These are phyloP conservation scores for Osmerus eperlanus DNA, from an alignment of 2,113 vertebrate genomes.

Conservation along the genomic window DNA sequence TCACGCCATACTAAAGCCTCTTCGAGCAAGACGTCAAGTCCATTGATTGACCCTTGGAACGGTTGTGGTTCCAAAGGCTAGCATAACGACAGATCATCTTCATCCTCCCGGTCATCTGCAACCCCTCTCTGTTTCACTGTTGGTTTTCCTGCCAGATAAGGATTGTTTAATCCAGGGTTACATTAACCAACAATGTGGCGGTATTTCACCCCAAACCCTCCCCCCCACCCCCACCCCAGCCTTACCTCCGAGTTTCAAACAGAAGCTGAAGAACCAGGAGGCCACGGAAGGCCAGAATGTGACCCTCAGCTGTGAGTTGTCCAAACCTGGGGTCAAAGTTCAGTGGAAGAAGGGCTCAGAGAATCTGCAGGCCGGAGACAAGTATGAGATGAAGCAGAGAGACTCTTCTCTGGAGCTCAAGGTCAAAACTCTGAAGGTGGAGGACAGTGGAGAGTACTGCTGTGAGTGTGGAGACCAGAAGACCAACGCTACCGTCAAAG, in stretches of 20 bases:
- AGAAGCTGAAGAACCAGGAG: constrained; percentile 67
- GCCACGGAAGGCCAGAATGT: constrained; percentile 67
- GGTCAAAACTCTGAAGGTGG: constrained; percentile 64
- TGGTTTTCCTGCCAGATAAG: too few relatives aligned
- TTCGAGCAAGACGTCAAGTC: not conserved
- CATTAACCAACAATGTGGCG: not conserved
- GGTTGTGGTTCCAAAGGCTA: constrained; percentile 4
- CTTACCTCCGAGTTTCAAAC: constrained; percentile 66
- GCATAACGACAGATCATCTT: not conserved
- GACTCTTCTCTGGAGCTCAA: constrained; percentile 65
- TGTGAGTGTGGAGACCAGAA: constrained; percentile 70
- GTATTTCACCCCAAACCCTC: not conserved
- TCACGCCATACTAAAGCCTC: not conserved
- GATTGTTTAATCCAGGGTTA: not conserved
- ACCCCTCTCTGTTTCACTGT: not conserved
- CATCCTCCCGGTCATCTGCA: not conserved
- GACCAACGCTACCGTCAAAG: constrained; percentile 67
- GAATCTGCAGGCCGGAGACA: constrained; percentile 68
- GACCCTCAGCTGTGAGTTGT: constrained; percentile 63
- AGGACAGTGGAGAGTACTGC: constrained; percentile 74
- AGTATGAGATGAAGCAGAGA: constrained; percentile 73
- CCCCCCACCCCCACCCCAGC: constrained; percentile 50
- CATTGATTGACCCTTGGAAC: not conserved
- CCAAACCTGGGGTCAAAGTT: constrained; percentile 65
- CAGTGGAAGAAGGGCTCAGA: constrained; percentile 74